Evolutionary conservation across 2,113 vertebrate genomes (phyloP).

Genomic region (Cettia cetti): DNA sequence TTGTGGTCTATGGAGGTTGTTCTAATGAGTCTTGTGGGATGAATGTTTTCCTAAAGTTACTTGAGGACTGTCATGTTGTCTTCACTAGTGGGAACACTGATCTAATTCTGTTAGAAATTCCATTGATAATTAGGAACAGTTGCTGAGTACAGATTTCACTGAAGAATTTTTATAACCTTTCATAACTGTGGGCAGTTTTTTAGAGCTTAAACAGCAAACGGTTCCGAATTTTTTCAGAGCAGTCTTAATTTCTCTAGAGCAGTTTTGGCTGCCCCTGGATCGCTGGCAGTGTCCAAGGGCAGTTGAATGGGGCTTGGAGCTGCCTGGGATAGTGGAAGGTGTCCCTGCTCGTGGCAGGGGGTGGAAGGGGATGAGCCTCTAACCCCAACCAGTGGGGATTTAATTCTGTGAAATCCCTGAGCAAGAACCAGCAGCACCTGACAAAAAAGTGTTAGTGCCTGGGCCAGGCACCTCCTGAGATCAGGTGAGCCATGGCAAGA

Average conservation of each 20-base stretch:
- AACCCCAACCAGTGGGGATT: neutral
- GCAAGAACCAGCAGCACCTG: neutral
- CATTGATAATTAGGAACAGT: neutral
- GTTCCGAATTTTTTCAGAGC: neutral
- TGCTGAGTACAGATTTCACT: neutral
- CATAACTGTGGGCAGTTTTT: neutral
- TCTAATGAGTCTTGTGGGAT: neutral
- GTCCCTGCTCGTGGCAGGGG: neutral
- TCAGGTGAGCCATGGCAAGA: neutral
- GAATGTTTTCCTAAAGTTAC: neutral
- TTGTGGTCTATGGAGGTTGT: neutral
- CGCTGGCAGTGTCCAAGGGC: neutral
- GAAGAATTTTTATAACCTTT: neutral
- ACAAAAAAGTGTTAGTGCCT: neutral
- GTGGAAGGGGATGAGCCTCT: neutral
- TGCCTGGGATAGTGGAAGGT: accelerated
- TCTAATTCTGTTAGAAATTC: neutral
- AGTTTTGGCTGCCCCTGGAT: neutral
- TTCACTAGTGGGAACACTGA: neutral
- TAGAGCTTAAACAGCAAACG: neutral
- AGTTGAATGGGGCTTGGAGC: neutral
- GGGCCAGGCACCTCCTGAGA: neutral
- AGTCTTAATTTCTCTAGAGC: neutral
- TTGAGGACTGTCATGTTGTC: neutral
- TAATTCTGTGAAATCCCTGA: neutral